phyloP scores from a whole-genome alignment of 2,888 invertebrate species.

The Stenurella melanura region DNA sequence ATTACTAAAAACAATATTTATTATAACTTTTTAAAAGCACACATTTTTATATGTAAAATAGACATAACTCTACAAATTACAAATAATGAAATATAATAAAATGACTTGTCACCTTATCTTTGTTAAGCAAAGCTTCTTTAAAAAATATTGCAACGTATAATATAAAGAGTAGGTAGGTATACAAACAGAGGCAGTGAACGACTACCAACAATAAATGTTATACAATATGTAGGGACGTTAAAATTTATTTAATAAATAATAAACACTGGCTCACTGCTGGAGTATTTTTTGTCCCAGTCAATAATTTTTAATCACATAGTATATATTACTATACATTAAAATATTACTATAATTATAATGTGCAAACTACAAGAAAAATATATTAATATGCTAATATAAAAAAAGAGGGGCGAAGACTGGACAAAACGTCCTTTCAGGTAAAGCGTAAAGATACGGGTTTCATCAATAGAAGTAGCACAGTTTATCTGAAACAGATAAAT shows the following conservation, averaged over 20 bases:
- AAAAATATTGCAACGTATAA: slow-evolving; percentile 64
- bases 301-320: slow-evolving; percentile 63
- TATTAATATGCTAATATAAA: slow-evolving; percentile 65
- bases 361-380: slow-evolving; percentile 69
- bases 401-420: slow-evolving; percentile 63
- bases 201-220: slow-evolving; percentile 49
- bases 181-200: slow-evolving; percentile 54
- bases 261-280: slow-evolving; percentile 62
- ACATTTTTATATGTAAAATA: slow-evolving; percentile 70
- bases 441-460: slow-evolving; percentile 65
- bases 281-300: slow-evolving; percentile 64
- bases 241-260: slow-evolving; percentile 58
- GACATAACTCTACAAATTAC: slow-evolving; percentile 68
- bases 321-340: slow-evolving; percentile 67
- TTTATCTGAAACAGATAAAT: slow-evolving; percentile 63
- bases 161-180: slow-evolving; percentile 53
- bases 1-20: slow-evolving; percentile 70
- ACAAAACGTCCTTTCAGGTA: slow-evolving; percentile 63
- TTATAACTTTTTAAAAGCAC: slow-evolving; percentile 71
- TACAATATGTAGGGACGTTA: slow-evolving; percentile 49
- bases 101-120: slow-evolving; percentile 66
- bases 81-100: slow-evolving; percentile 61
- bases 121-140: slow-evolving; percentile 66
- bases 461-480: slow-evolving; percentile 63
- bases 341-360: slow-evolving; percentile 63